These are phyloP conservation scores for Steatornis caripensis DNA, from an alignment of 2,113 vertebrate genomes.

Conservation along the genomic window DNA sequence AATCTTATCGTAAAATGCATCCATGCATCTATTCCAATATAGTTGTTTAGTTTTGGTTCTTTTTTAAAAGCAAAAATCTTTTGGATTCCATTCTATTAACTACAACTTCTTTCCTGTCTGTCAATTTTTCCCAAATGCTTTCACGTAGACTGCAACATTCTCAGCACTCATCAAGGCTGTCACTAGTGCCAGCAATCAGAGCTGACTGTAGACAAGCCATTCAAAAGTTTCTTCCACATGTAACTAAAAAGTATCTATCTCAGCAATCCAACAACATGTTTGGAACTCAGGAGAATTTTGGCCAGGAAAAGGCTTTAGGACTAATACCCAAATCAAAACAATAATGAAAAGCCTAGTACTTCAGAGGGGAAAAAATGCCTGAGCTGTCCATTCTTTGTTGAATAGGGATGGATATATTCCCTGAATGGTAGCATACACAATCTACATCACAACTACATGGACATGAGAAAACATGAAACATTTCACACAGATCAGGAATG, in stretches of 20 bases:
- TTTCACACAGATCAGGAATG: not conserved
- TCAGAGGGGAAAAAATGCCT: not conserved
- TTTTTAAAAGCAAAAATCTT: not conserved
- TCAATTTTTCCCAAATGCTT: not conserved
- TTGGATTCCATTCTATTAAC: not conserved
- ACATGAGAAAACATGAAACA: not conserved
- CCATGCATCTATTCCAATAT: not conserved
- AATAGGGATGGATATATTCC: not conserved
- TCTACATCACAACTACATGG: not conserved
- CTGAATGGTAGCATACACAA: not conserved
- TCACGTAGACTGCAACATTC: not conserved
- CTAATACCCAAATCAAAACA: not conserved
- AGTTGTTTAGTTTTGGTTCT: not conserved
- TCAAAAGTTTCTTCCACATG: not conserved
- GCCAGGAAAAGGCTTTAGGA: not conserved
- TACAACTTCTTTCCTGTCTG: not conserved
- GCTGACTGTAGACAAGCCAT: not conserved
- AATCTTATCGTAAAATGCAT: not conserved
- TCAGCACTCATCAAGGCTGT: not conserved
- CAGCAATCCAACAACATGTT: not conserved
- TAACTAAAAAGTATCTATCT: not conserved
- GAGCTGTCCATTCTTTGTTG: not conserved
- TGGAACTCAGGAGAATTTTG: not conserved
- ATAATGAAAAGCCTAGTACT: not conserved
- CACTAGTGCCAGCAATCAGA: not conserved